Base-by-base conservation (phyloP, 30 jellyfish, hydroid and myxozoan species). In the Chironex yamaguchii region DNA sequence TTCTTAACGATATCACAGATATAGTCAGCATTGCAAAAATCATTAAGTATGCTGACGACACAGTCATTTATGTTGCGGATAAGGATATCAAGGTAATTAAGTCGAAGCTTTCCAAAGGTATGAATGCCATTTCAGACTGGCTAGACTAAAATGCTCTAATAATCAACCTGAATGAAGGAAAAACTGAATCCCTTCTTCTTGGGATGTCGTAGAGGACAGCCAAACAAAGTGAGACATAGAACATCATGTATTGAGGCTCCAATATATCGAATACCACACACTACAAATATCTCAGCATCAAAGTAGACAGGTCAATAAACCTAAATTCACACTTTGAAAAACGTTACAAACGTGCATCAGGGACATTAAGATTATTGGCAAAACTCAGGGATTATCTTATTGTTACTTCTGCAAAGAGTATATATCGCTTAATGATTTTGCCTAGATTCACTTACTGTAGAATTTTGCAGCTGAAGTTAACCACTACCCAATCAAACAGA, bases 401-500 rank as follows among this genome's bases (percentile, higher is more conserved):
- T 42, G 58, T 42, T 9, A 6, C 58, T 42, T 42, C 17, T 17
- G 58, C 17, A 6, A 6, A 9, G 17, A 17, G 17, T 17, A 6
- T 42, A 6, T 42, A 69, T 34, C 6, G 73, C 6, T 13, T 66
- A 25, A 14, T 29, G 64, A 29, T 66, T 66, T 54, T 66, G 79
- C 54, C 27, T 21, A 66, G 79, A 66, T 42, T 42, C 58, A 27
- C 64, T 66, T 66, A 66, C 64, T 11, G 64, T 54, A 25, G 64
- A 11, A 27, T 27, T 27, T 27, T 66, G 79, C 79, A 11, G 79
- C 79, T 66, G 79, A 66, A 66, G 79, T 6, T 21, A 6, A 29
- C 54, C 79, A 66, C 63, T 4, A 29, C 79, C 79, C 79, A 66
- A 66, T 66, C 79, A 2, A 66, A 66, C 4, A 66, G 64, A 66